These are phyloP conservation scores for Phania funesta DNA, from an alignment of 2,888 invertebrate species.

Conservation along the genomic window DNA sequence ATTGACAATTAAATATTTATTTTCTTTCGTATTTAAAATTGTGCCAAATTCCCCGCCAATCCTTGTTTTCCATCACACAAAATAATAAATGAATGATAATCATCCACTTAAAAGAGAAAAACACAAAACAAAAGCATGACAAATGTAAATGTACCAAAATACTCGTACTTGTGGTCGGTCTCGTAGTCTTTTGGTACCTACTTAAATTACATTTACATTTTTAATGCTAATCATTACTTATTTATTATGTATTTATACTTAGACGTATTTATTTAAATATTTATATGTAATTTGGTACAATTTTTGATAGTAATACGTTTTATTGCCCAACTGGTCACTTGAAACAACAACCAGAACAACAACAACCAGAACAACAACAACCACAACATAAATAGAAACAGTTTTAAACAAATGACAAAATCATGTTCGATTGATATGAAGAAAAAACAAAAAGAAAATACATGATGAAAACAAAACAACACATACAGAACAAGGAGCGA, in stretches of 20 bases:
- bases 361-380: background rate
- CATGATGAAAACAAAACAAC: constrained; percentile 43
- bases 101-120: constrained; percentile 15
- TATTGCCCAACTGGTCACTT: constrained; percentile 49
- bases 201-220: constrained; percentile 59
- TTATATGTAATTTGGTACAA: constrained; percentile 62
- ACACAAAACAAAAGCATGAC: constrained; percentile 15
- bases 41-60: constrained; percentile 46
- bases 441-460: constrained; percentile 50
- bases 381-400: background rate
- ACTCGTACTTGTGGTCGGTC: background rate
- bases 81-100: constrained; percentile 55
- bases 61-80: constrained; percentile 55
- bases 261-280: constrained; percentile 52
- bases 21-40: constrained; percentile 22
- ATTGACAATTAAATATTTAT: constrained; percentile 30
- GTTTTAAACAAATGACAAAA: constrained; percentile 64
- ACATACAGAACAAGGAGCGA: too few species aligned
- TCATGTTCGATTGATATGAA: constrained; percentile 66
- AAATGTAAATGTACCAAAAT: constrained; percentile 51
- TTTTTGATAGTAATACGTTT: constrained; percentile 63
- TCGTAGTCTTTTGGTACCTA: constrained; percentile 42
- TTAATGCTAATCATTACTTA: constrained; percentile 63
- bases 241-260: constrained; percentile 52
- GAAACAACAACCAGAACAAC: background rate